These are phyloP conservation scores for Girardia tigrina DNA, from an alignment of 2,888 invertebrate species.

Conservation along the genomic window DNA sequence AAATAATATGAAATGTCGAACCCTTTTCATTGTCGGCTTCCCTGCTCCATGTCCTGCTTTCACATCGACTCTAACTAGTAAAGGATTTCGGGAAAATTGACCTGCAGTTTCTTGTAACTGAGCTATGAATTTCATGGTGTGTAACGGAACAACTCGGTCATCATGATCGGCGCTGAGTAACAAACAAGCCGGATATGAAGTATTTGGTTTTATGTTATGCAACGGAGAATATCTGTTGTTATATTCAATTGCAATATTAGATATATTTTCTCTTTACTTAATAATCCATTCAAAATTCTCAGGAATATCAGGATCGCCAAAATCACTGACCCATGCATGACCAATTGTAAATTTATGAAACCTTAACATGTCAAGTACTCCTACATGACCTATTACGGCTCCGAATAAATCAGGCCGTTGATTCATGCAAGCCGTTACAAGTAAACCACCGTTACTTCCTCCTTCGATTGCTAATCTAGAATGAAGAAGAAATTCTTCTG, in stretches of 20 bases:
- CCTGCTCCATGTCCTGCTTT: conserved; percentile 93
- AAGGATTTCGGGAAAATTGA: conserved; percentile 61
- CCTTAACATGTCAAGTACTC: conserved; percentile 87
- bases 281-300: conserved; percentile 65
- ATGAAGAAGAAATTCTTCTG: conserved; percentile 34
- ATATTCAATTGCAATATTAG: no score
- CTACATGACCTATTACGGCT: conserved; percentile 80
- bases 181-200: conserved; percentile 75
- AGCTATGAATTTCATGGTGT: conserved; percentile 85
- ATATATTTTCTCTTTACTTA: conserved; percentile 42
- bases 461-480: conserved; percentile 68
- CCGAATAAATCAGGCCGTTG: conserved; percentile 86
- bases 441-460: conserved; percentile 85
- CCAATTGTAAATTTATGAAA: conserved; percentile 94
- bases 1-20: conserved; percentile 50
- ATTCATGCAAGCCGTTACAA: conserved; percentile 84
- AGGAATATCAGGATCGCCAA: conserved; percentile 69
- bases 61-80: conserved; percentile 76
- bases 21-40: conserved; percentile 82
- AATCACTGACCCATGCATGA: conserved; percentile 87
- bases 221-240: conserved; percentile 72
- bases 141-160: conserved; percentile 89
- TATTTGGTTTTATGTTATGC: conserved; percentile 61
- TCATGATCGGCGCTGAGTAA: conserved; percentile 92
- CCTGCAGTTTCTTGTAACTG: conserved; percentile 67